Evolutionary conservation across 2,888 invertebrate species (phyloP).

Genomic region (Chaetoderma sp.): DNA sequence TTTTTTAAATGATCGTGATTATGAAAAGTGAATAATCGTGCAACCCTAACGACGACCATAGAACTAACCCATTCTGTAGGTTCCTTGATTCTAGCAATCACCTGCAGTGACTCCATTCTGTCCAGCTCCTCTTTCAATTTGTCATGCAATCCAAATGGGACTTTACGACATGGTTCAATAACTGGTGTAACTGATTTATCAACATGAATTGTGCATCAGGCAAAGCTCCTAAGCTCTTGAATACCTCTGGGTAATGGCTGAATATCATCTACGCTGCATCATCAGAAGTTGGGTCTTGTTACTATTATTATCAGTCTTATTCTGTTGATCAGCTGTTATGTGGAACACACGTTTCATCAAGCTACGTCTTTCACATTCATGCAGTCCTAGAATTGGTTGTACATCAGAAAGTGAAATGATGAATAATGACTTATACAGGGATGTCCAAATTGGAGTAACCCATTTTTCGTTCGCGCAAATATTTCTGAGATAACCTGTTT

Average conservation of each 20-base stretch:
- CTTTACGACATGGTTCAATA: conserved; percentile 33
- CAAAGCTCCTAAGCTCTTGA: conserved; percentile 36
- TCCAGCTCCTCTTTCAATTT: conserved; percentile 35
- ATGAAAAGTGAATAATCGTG: no score
- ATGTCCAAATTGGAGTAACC: no score
- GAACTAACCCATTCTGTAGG: conserved; percentile 44
- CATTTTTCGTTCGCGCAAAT: no score
- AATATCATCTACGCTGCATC: no score
- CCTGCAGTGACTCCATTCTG: conserved; percentile 24
- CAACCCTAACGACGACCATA: no score
- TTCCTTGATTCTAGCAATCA: conserved; percentile 36
- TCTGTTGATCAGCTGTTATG: no score
- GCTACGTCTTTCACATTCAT: not conserved
- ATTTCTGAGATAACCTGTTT: no score
- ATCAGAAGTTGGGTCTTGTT: no score
- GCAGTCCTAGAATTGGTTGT: not conserved
- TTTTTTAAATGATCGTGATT: no score
- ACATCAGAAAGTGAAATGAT: not conserved
- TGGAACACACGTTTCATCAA: conserved; percentile 8
- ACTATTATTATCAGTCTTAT: no score
- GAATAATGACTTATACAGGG: not conserved
- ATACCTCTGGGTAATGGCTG: conserved; percentile 17
- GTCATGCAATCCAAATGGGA: conserved; percentile 31
- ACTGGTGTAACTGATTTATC: conserved; percentile 31
- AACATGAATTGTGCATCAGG: conserved; percentile 26